Evolutionary conservation across 2,888 invertebrate species (phyloP), one percentile per base, ranked within the genome.

Genomic region (Sarcophaga caerulescens): DNA sequence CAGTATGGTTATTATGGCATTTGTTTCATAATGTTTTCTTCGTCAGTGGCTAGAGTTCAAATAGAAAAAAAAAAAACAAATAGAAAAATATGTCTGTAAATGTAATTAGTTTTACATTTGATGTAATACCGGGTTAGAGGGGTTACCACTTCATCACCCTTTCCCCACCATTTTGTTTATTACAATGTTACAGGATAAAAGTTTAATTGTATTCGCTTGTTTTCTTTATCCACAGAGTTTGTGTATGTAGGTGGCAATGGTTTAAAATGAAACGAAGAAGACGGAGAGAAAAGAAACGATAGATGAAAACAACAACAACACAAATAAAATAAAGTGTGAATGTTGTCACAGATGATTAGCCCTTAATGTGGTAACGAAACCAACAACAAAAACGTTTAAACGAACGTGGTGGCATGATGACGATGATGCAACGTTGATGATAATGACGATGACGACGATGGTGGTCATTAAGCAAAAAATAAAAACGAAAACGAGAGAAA

Each of bases 91-190:
- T 81, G 81, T 84, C 84, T 69, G 71, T 70, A 86, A 86, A 84
- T 86, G 86, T 84, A 86, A 86, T 86, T 86, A 86, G 84, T 86
- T 84, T 71, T 81, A 84, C 81, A 86, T 81, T 86, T 84, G 74
- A 81, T 78, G 66, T 71, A 70, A 68, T 19, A 52, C 52, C 60
- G 70, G 47, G 45, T 78, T 71, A 47, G n/a, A 77, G 77, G 35
- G 25, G 23, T 62, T 75, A 35, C 52, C 44, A 12, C 19, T 66
- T 57, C 12, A 17, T 57, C 59, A 19, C 6, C 45, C 25, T 35
- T 60, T 21, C 47, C 14, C 25, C 45, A 25, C 25, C 17, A 14
- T 12, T 59, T 62, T 77, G 21, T 66, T 66, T 66, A 25, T 82
- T 66, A 68, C 19, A 71, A 62, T 70, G 70, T 80, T 68, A 57